These are phyloP conservation scores for Hestina assimilis DNA, from an alignment of 1,140 invertebrate genomes.

Conservation along the genomic window DNA sequence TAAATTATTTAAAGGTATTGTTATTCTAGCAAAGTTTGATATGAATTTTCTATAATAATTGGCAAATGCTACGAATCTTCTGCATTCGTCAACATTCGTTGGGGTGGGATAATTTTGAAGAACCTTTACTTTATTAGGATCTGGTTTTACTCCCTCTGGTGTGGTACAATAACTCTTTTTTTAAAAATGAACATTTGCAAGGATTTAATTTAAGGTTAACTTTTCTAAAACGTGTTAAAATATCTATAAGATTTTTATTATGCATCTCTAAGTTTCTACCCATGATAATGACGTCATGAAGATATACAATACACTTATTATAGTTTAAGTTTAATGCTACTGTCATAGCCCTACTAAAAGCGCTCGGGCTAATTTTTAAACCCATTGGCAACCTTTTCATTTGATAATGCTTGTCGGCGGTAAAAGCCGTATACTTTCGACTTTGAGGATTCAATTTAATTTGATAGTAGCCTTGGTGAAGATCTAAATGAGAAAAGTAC, in stretches of 20 bases:
- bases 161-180: neutral
- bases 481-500: conserved; percentile 23
- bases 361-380: conserved; percentile 20
- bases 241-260: conserved; percentile 18
- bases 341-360: conserved; percentile 23
- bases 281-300: conserved; percentile 9
- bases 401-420: conserved; percentile 22
- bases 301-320: conserved; percentile 22
- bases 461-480: conserved; percentile 21
- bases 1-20: neutral
- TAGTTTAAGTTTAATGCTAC: conserved; percentile 16
- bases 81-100: neutral
- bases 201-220: conserved; percentile 23
- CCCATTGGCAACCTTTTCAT: conserved; percentile 26
- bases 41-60: conserved; percentile 17
- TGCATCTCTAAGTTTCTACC: conserved; percentile 10
- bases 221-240: conserved; percentile 15
- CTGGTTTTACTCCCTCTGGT: neutral
- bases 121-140: neutral
- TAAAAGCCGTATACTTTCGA: conserved; percentile 29
- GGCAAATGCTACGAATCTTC: conserved; percentile 1
- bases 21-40: conserved; percentile 1
- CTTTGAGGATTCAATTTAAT: conserved; percentile 5
- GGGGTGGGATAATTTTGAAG: neutral
- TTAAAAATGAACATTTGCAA: conserved; percentile 7